Conservation (phyloP, 2,113 vertebrate species). For the Sinosuthora webbiana region DNA sequence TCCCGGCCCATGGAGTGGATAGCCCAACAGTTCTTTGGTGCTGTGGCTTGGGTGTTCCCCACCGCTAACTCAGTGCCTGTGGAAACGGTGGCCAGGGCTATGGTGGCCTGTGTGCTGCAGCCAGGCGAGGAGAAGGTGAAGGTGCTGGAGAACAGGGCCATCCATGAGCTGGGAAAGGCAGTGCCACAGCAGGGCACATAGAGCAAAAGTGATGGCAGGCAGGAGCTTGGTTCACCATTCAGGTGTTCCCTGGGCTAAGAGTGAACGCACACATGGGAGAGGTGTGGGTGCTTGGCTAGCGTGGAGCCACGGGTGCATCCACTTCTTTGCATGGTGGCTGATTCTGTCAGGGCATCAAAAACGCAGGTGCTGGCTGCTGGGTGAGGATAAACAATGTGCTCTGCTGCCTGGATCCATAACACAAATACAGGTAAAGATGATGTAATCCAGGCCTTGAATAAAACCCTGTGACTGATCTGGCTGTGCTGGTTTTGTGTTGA, state of each 20-base stretch:
- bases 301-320: not conserved
- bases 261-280: rapidly evolving
- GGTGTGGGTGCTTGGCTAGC: not conserved
- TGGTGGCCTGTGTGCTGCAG: constrained; percentile 76
- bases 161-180: constrained; percentile 69
- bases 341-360: not conserved
- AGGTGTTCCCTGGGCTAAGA: not conserved
- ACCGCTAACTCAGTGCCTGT: constrained; percentile 76
- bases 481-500: not conserved
- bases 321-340: not conserved
- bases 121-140: constrained; percentile 65
- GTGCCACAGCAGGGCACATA: not conserved
- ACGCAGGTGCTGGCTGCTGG: not conserved
- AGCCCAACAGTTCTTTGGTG: constrained; percentile 53
- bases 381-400: not conserved
- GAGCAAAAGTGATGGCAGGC: not conserved
- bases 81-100: constrained; percentile 73
- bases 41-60: constrained; percentile 61
- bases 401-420: not conserved
- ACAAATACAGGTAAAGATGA: rapidly evolving
- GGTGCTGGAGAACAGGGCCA: constrained; percentile 81
- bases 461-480: not conserved
- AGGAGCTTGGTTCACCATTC: not conserved
- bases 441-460: constrained; percentile 1
- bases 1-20: constrained; percentile 79